phyloP scores from a whole-genome alignment of 2,797 vertebrate genomes.

The Poeciliopsis presidionis region DNA sequence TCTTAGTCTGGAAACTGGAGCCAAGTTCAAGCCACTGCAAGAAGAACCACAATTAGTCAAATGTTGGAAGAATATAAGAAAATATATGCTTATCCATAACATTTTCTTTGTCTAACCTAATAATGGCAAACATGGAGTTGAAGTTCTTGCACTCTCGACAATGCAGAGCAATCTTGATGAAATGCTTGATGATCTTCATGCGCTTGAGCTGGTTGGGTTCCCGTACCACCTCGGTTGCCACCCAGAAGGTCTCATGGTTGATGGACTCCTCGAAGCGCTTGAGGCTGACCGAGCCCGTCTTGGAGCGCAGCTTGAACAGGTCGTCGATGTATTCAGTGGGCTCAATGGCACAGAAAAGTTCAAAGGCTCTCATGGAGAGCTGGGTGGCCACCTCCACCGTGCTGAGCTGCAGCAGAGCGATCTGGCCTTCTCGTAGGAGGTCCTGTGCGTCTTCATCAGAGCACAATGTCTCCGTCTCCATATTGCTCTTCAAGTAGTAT shows the following conservation, averaged over 20 bases:
- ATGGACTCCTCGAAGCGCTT: slow-evolving; percentile 98
- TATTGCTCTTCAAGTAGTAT: slow-evolving; percentile 99
- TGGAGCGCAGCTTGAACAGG: slow-evolving; percentile 91
- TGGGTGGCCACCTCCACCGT: slow-evolving; percentile 97
- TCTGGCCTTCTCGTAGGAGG: slow-evolving; percentile 92
- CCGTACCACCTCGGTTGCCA: slow-evolving; percentile 93
- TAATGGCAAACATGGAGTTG: slow-evolving; percentile 99
- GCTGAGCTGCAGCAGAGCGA: slow-evolving; percentile 93
- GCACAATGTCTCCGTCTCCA: slow-evolving; percentile 98
- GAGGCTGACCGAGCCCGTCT: slow-evolving; percentile 87
- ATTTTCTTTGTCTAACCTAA: slow-evolving; percentile 84
- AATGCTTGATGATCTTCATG: slow-evolving; percentile 98
- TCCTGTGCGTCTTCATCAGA: slow-evolving; percentile 98
- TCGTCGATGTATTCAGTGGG: slow-evolving; percentile 98
- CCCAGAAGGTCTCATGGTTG: slow-evolving; percentile 99
- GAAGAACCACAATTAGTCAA: neutral
- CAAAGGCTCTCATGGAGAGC: slow-evolving; percentile 96
- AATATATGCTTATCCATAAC: neutral
- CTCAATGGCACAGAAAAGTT: slow-evolving; percentile 96
- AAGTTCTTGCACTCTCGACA: slow-evolving; percentile 99
- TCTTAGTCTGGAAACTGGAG: slow-evolving; percentile 94
- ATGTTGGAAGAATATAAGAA: too few species aligned
- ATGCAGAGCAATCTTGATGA: slow-evolving; percentile 97
- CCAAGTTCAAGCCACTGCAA: slow-evolving; percentile 92
- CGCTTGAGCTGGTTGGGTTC: slow-evolving; percentile 97